Percentiles rank a stretch among this genome's conserved stretches.
Evolutionary conservation across 2,113 vertebrate genomes (phyloP).

Genomic region (Genyomyrus donnyi): DNA sequence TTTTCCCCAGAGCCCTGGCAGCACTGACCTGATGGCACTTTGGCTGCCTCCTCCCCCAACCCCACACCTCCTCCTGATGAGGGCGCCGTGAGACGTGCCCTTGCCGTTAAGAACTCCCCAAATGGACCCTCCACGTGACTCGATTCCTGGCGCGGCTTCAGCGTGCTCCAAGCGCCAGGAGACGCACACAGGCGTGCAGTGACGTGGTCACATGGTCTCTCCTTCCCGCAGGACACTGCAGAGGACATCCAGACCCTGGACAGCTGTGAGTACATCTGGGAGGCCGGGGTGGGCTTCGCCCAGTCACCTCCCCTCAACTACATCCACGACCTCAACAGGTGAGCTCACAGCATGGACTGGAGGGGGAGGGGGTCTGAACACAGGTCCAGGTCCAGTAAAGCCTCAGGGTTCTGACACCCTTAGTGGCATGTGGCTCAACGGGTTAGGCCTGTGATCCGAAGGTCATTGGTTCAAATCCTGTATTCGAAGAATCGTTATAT

Average conservation of each 20-base stretch:
- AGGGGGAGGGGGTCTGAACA: accelerated
- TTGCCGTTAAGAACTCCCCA: not conserved
- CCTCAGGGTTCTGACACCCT: not conserved
- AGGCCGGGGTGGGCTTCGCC: conserved; percentile 94
- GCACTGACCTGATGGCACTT: not conserved
- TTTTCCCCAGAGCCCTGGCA: no score
- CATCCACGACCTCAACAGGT: conserved; percentile 92
- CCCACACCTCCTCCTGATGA: not conserved
- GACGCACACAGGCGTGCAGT: not conserved
- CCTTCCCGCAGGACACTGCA: conserved; percentile 70
- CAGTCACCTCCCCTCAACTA: conserved; percentile 91
- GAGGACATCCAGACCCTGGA: conserved; percentile 92
- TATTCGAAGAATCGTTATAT: not conserved
- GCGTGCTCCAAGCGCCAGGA: not conserved
- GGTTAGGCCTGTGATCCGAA: not conserved
- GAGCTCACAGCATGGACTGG: conserved; percentile 37
- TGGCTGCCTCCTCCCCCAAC: not conserved
- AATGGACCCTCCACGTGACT: not conserved
- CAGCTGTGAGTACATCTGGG: conserved; percentile 99
- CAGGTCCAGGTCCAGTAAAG: not conserved
- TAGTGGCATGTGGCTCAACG: not conserved
- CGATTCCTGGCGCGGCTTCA: not conserved
- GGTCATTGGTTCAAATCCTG: not conserved
- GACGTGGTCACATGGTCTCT: not conserved
- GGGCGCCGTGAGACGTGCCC: not conserved